Evolutionary conservation across 2,888 invertebrate species (phyloP).

Genomic region (Chymomyza amoena): DNA sequence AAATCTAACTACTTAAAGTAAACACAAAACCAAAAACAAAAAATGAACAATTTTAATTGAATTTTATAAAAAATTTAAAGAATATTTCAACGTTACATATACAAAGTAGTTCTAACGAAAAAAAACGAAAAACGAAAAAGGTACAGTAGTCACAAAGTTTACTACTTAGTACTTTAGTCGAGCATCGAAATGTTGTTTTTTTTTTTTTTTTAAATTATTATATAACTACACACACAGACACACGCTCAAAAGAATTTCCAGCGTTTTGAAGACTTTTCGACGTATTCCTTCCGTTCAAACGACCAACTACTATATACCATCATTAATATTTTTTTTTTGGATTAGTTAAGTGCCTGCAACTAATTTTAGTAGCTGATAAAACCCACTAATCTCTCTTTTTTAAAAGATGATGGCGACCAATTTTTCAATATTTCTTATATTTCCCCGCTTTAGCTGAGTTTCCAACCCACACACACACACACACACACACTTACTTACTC

Average conservation of each 20-base stretch:
- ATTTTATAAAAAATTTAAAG: slow-evolving; percentile 43
- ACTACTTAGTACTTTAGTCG: slow-evolving; percentile 53
- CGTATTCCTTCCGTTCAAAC: neutral
- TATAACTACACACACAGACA: neutral
- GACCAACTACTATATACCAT: neutral
- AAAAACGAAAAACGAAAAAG: slow-evolving; percentile 17
- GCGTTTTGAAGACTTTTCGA: too few relatives aligned
- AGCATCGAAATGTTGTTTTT: slow-evolving; percentile 66
- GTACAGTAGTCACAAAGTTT: neutral
- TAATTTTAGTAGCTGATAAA: neutral
- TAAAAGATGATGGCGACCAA: neutral
- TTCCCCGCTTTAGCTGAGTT: too few relatives aligned
- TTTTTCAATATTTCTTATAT: neutral
- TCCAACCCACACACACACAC: neutral
- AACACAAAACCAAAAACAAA: slow-evolving; percentile 1
- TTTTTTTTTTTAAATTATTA: slow-evolving; percentile 31
- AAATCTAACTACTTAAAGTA: slow-evolving; percentile 28
- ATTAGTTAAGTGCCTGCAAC: slow-evolving; percentile 5
- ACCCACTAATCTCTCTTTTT: neutral
- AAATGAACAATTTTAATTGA: slow-evolving; percentile 60
- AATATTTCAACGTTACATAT: slow-evolving; percentile 46
- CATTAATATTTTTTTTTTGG: neutral
- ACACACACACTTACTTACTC: neutral
- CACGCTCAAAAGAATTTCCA: neutral
- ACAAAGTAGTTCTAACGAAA: slow-evolving; percentile 37